Evolutionary conservation across 2,113 vertebrate species (phyloP).

Genomic region (Onychorhynchus coronatus): DNA sequence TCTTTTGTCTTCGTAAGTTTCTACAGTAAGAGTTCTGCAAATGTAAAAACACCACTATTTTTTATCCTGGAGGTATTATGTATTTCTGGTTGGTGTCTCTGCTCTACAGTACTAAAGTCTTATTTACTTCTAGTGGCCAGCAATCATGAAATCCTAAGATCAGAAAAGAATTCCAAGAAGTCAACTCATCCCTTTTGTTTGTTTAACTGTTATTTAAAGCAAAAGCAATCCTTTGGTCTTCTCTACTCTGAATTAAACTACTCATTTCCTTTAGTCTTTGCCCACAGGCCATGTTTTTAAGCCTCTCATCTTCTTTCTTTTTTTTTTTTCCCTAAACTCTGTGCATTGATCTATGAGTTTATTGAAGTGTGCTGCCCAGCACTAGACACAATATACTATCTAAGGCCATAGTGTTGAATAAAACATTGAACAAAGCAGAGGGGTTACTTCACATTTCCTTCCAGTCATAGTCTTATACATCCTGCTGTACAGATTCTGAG

Average conservation of each 20-base stretch:
- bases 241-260: neutral
- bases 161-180: neutral
- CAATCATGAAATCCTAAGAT: neutral
- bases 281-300: neutral
- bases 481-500: neutral
- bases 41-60: neutral
- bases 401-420: neutral
- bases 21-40: neutral
- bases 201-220: neutral
- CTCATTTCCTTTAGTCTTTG: constrained; percentile 23
- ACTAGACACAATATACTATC: constrained; percentile 18
- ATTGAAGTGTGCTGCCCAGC: neutral
- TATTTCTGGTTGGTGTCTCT: neutral
- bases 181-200: neutral
- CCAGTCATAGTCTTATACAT: constrained; percentile 6
- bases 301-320: neutral
- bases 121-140: neutral
- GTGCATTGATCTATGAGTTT: neutral
- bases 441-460: constrained; percentile 48
- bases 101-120: neutral
- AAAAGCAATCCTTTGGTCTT: neutral
- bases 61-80: neutral
- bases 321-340: neutral
- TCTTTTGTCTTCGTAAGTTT: neutral
- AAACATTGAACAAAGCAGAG: neutral